These are phyloP conservation scores for Cassiopea andromeda DNA, from an alignment of 30 jellyfish, hydroid and myxozoan genomes.

Conservation along the genomic window DNA sequence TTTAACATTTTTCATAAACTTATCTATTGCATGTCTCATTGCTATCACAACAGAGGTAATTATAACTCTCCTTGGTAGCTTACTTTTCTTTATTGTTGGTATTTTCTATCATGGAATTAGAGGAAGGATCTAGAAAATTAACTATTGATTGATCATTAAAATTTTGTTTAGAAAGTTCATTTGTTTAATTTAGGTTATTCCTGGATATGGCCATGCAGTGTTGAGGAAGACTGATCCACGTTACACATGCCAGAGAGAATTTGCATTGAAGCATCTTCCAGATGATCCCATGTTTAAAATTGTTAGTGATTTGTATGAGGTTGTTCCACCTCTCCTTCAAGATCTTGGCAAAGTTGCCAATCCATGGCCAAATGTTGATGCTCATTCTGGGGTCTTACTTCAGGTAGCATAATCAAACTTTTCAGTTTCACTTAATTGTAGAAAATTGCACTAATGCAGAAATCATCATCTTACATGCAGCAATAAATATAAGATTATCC, in stretches of 20 bases:
- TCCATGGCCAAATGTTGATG: slow-evolving; percentile 99
- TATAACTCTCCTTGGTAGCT: no score
- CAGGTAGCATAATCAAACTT: slow-evolving; percentile 61
- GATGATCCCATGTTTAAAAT: slow-evolving; percentile 88
- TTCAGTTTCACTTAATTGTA: neutral
- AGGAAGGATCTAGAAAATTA: no score
- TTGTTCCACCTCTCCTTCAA: slow-evolving; percentile 93
- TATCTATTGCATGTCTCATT: no score
- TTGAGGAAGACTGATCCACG: slow-evolving; percentile 99
- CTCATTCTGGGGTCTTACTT: slow-evolving; percentile 95
- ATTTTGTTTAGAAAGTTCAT: neutral
- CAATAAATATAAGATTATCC: no score
- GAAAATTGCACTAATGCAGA: no score
- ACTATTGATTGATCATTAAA: no score
- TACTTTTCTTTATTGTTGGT: no score
- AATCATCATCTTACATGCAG: no score
- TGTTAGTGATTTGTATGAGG: slow-evolving; percentile 89
- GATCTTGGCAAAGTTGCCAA: slow-evolving; percentile 97
- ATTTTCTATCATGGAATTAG: no score
- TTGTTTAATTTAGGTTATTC: slow-evolving; percentile 77
- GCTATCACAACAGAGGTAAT: no score
- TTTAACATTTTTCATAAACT: no score
- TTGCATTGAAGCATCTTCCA: slow-evolving; percentile 95
- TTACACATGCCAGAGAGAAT: slow-evolving; percentile 95
- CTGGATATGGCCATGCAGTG: slow-evolving; percentile 99